Evolutionary conservation across 2,113 vertebrate species (phyloP).

Genomic region (Dicentrarchus labrax): DNA sequence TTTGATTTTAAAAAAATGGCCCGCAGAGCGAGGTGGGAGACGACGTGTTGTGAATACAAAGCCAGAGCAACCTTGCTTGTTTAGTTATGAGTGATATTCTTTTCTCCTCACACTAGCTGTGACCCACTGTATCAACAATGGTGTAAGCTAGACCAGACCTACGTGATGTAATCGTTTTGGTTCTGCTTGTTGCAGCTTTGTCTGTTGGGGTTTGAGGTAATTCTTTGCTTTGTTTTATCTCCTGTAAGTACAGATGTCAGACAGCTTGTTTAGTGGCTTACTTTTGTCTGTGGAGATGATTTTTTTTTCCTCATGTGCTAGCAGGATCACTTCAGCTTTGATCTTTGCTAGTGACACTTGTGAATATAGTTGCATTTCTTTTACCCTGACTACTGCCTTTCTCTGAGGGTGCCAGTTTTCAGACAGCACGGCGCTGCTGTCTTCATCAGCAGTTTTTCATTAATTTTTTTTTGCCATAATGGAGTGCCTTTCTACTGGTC

Average conservation of each 20-base stretch:
- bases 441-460: background rate
- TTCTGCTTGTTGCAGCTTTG: background rate
- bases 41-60: constrained; percentile 53
- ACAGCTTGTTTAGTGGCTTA: background rate
- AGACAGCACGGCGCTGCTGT: background rate
- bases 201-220: background rate
- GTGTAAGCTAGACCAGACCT: background rate
- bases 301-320: background rate
- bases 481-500: background rate
- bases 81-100: constrained; percentile 11
- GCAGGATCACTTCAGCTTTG: background rate
- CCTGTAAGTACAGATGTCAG: background rate
- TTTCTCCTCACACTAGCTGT: background rate
- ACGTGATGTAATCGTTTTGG: background rate
- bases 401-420: background rate
- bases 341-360: background rate
- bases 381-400: background rate
- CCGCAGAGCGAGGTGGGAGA: constrained; percentile 20
- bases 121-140: constrained; percentile 10
- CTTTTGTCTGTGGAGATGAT: background rate
- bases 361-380: background rate
- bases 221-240: background rate
- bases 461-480: background rate
- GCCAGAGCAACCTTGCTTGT: background rate
- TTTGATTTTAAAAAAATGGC: constrained; percentile 32